Conservation (phyloP, 2,797 vertebrate genomes). For the Pseudochaenichthys georgianus region DNA sequence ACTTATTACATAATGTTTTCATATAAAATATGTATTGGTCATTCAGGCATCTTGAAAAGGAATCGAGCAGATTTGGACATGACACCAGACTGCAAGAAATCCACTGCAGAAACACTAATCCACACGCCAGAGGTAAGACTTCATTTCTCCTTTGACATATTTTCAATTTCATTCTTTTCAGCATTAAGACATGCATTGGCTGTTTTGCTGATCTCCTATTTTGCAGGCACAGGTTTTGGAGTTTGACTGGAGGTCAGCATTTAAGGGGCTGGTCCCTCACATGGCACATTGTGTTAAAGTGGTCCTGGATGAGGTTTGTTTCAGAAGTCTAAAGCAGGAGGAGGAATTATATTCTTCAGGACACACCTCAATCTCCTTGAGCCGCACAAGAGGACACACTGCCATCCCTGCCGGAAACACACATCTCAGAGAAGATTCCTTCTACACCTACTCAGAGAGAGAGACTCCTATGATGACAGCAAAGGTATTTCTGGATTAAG, state of each 20-base stretch:
- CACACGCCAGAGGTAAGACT: constrained; percentile 76
- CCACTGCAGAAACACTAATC: constrained; percentile 48
- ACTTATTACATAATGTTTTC: constrained; percentile 6
- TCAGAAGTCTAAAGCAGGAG: constrained; percentile 89
- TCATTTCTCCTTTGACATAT: neutral
- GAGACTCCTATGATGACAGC: constrained; percentile 90
- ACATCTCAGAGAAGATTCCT: constrained; percentile 76
- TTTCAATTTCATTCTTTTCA: neutral
- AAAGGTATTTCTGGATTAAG: constrained; percentile 81
- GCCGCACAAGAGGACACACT: constrained; percentile 60
- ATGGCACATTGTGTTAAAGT: constrained; percentile 89
- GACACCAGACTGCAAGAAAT: constrained; percentile 63
- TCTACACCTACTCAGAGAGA: constrained; percentile 77
- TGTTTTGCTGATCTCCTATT: constrained; percentile 46
- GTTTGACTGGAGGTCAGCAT: constrained; percentile 93
- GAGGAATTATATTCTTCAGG: constrained; percentile 81
- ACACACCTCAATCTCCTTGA: constrained; percentile 74
- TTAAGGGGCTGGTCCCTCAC: constrained; percentile 88
- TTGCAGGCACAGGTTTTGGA: constrained; percentile 85
- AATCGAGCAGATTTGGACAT: constrained; percentile 63
- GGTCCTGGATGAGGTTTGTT: constrained; percentile 88
- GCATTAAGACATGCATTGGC: constrained; percentile 23
- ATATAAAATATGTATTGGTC: neutral
- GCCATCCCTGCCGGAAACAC: constrained; percentile 69
- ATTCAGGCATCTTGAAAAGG: constrained; percentile 79